Conservation (phyloP, 2,797 vertebrate genomes). For the Leptodactylus fallax region DNA sequence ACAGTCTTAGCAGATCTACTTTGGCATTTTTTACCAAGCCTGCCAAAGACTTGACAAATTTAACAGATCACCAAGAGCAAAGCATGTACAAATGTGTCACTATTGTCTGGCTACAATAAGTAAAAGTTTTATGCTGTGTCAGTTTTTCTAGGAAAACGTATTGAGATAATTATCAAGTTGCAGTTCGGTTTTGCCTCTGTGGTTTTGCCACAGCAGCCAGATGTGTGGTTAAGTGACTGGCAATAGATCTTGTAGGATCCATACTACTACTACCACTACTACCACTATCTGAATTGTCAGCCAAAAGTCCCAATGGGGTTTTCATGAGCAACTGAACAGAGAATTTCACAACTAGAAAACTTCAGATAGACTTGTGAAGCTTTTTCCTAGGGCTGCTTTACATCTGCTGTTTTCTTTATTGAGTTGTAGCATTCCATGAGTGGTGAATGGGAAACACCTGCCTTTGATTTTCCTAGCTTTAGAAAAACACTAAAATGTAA, state of each 20-base stretch:
- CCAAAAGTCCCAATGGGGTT: neutral
- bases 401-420: constrained; percentile 16
- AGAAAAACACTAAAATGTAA: constrained; percentile 5
- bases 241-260: neutral
- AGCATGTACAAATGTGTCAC: neutral
- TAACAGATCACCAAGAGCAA: neutral
- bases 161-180: neutral
- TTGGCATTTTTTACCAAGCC: neutral
- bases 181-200: neutral
- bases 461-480: constrained; percentile 39
- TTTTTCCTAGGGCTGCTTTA: neutral
- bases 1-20: too few relatives aligned
- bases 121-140: neutral
- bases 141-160: neutral
- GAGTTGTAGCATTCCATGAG: constrained; percentile 24
- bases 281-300: neutral
- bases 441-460: constrained; percentile 40
- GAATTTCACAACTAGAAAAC: neutral
- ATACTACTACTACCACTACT: neutral
- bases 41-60: neutral
- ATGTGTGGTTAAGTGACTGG: neutral
- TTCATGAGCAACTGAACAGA: neutral
- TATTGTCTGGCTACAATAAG: neutral
- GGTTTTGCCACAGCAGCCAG: neutral
- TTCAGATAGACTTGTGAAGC: constrained; percentile 16